A percentile compares a stretch with the other conserved stretches of the same genome.
Conservation (phyloP, 2,797 vertebrate genomes). For the Yasuhikotakia modesta region DNA sequence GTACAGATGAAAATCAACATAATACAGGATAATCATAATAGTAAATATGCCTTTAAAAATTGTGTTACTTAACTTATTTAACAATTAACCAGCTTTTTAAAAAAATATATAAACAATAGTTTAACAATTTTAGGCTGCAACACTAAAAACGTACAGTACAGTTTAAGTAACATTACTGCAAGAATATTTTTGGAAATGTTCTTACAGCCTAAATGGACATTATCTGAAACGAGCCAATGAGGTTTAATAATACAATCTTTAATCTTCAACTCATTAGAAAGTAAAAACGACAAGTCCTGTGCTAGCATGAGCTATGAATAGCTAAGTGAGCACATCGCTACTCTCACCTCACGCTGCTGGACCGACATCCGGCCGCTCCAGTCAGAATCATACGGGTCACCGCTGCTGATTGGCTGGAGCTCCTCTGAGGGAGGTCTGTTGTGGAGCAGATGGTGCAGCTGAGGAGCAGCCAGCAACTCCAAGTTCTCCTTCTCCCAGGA, state of each 20-base stretch:
- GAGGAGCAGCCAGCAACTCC: conserved; percentile 85
- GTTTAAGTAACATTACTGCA: too few relatives aligned
- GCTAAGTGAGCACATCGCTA: neutral
- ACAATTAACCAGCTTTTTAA: too few relatives aligned
- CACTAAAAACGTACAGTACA: too few relatives aligned
- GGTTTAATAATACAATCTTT: conserved; percentile 19
- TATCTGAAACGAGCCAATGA: conserved; percentile 10
- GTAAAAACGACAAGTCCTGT: conserved; percentile 10
- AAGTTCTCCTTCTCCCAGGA: conserved; percentile 89
- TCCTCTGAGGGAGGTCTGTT: conserved; percentile 93
- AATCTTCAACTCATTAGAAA: conserved; percentile 19
- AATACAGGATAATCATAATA: too few relatives aligned
- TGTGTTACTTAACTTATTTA: too few relatives aligned
- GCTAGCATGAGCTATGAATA: conserved; percentile 31
- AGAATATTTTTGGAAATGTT: too few relatives aligned
- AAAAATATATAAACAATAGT: too few relatives aligned
- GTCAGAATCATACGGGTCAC: conserved; percentile 90
- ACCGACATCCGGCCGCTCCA: conserved; percentile 95
- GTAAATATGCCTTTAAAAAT: too few relatives aligned
- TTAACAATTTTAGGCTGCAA: too few relatives aligned
- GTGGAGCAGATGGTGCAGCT: conserved; percentile 92
- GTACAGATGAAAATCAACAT: conserved; percentile 40
- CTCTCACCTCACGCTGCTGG: conserved; percentile 96
- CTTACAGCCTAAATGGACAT: too few relatives aligned
- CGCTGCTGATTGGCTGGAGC: conserved; percentile 88